Conservation (phyloP, 1,140 invertebrate genomes). For the Bombus huntii region DNA sequence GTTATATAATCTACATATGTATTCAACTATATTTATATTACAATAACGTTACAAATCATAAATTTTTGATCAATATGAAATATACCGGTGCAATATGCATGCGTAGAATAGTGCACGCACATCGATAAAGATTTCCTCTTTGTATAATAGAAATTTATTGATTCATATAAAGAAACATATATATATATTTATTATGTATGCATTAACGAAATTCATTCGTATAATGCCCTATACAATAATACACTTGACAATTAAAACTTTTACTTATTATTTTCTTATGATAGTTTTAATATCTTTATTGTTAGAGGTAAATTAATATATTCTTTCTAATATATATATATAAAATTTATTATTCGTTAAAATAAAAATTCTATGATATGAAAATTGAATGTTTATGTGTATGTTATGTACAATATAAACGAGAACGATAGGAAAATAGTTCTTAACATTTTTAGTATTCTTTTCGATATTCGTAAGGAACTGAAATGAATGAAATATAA, state of each 20-base stretch:
- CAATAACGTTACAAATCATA: background rate
- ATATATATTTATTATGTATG: background rate
- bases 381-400: background rate
- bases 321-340: background rate
- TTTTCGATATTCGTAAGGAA: background rate
- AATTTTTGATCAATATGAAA: conserved; percentile 22
- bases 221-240: background rate
- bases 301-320: background rate
- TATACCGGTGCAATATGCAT: background rate
- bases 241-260: background rate
- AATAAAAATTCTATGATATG: background rate
- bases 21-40: background rate
- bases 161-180: background rate
- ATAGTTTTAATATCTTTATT: background rate
- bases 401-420: background rate
- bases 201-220: background rate
- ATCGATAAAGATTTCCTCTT: background rate
- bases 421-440: background rate
- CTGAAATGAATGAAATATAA: background rate
- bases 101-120: background rate
- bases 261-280: background rate
- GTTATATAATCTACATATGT: background rate
- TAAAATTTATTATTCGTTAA: background rate
- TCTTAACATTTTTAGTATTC: background rate
- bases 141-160: background rate